Base-by-base conservation (phyloP, 2,113 vertebrate species). In the Xiphias gladius region DNA sequence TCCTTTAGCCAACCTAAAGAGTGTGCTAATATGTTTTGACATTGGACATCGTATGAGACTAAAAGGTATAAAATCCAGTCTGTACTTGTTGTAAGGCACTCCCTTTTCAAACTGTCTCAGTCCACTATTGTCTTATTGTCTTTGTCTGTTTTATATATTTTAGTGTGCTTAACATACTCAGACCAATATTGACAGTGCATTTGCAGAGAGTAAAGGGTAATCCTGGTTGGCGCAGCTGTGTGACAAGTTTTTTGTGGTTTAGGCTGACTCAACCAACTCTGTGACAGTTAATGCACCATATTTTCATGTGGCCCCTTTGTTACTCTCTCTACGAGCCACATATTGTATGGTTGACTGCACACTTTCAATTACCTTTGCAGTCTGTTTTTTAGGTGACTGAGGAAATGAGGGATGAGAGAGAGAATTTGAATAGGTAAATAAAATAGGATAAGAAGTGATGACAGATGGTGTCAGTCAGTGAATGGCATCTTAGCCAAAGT, bases 251-350 rank as follows among this genome's bases (percentile, higher is more conserved):
- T 61, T 65, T 3, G n/a, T 55, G 79, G 52, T 84, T 68, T 24
- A 14, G 70, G 55, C 65, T 13, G 50, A 83, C 76, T 78, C 41
- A 26, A 4, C 69, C 7, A 43, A 39, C 58, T 67, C 68, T 5
- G 72, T 37, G 65, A 61, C 80, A 61, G 57, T 52, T 24, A 77
- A 61, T 6, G 32, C 3, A 3, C 65, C 37, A 19, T 61, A 61
- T 84, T 80, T 87, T 72, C 70, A 70, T 4, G 43, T 37, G 59
- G 52, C 41, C 68, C 24, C 50, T 81, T 86, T 55, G 72, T 62
- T 66, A 5, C 43, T 66, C 39, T 41, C 57, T 81, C 69, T 79
- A 57, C 13, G 0, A 76, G 64, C 72, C 73, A 58, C 39, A 7
- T 86, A 76, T 73, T 62, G 59, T 80, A 74, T 79, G 63, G 52